Evolutionary conservation across 2,888 invertebrate species (phyloP), one percentile per base, ranked within the genome.

Genomic region (Himalopsyche tibetana): DNA sequence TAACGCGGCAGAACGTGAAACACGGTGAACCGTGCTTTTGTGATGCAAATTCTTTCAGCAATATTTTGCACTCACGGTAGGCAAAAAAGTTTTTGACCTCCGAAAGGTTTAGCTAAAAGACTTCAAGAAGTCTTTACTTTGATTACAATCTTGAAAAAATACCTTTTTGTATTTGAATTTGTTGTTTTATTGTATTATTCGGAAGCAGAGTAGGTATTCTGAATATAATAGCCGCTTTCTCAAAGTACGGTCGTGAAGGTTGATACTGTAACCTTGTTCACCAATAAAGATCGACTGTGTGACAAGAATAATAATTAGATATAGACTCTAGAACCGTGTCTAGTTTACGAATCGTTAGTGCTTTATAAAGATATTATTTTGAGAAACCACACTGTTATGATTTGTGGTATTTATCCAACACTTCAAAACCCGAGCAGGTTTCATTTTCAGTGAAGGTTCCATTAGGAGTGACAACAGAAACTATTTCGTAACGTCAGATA

Each of bases 91-190:
- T 63, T 63, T 19, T 63, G 63, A 63, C 63, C 63, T 63, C 63
- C 28, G 15, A 63, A 19, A 63, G 63, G 63, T 63, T 63, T n/a
- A 5, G 63, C 63, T 63, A 63, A 63, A 63, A 63, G 63, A 19
- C 63, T 63, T 63, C 28, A 11, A 63, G n/a, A 63, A 63, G 63
- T 63, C 63, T 63, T 63, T 63, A 63, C 63, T 63, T 63, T 63
- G 63, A 63, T 63, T 63, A 63, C 63, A 63, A 63, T 63, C 63
- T 63, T 63, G 63, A 63, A 63, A 63, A 63, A 63, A 63, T 63
- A 19, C 63, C 63, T 63, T 63, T 63, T 28, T 63, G 28, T 63
- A 63, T 63, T 63, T 63, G 63, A 63, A 63, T 63, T 63, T 28
- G 63, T 63, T 63, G 63, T 63, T 63, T 63, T 63, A 63, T 63